These are phyloP conservation scores for Corydoras maculifer DNA, from an alignment of 2,113 vertebrate species.

Conservation along the genomic window DNA sequence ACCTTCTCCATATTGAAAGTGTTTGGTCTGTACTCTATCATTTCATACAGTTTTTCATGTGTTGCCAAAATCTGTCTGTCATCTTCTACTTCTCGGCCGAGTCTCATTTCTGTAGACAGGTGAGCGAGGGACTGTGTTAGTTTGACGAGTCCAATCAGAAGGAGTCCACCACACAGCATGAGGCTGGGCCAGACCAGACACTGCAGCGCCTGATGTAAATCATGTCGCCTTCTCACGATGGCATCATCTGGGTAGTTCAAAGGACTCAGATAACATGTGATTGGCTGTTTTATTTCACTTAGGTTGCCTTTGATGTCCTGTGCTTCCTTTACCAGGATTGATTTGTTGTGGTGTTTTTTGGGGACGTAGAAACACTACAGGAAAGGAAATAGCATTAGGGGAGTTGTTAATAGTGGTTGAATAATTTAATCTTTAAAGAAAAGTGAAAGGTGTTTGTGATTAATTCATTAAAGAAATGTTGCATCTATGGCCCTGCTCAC, in stretches of 20 bases:
- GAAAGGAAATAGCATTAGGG: background rate
- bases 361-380: conserved; percentile 77
- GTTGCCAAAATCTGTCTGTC: conserved; percentile 24
- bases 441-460: too few species aligned
- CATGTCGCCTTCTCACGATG: conserved; percentile 61
- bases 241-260: conserved; percentile 49
- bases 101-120: conserved; percentile 52
- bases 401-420: too few species aligned
- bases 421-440: too few species aligned
- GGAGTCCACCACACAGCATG: conserved; percentile 66
- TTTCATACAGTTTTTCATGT: conserved; percentile 46
- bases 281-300: conserved; percentile 41
- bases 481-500: too few species aligned
- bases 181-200: conserved; percentile 71
- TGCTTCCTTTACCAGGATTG: conserved; percentile 54
- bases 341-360: conserved; percentile 60
- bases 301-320: conserved; percentile 59
- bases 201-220: conserved; percentile 48
- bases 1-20: conserved; percentile 23
- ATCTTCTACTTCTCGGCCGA: background rate
- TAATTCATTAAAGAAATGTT: too few species aligned
- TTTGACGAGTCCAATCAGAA: conserved; percentile 72
- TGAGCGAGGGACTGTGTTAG: conserved; percentile 66
- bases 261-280: conserved; percentile 55
- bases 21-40: conserved; percentile 40